Evolutionary conservation across 2,113 vertebrate genomes (phyloP), one percentile per base, ranked within the genome.

Genomic region (Micromys minutus): DNA sequence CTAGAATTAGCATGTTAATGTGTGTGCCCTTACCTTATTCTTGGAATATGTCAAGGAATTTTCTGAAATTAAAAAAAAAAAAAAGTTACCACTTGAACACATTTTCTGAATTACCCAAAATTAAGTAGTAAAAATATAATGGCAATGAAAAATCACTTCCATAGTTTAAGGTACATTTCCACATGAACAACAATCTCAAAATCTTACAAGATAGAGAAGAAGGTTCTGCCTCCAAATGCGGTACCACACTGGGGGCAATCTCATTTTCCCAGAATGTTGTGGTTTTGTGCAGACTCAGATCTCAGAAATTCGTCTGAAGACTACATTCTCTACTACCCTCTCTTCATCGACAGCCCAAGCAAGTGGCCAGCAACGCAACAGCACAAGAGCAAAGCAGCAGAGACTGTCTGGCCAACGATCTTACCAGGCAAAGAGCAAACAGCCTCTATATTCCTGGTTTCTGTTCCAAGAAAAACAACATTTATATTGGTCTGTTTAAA

Each of bases 41-140:
- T 99, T 99, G 94, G 99, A 99, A 19, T 98, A 99, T 85, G 97
- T 97, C 97, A 99, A 98, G 76, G 99, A 99, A 97, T 98, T 98
- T 97, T 99, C 99, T 99, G 97, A 71, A 99, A 98, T 36, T 87
- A 42, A 94, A 93, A 89, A 88, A 95, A 57, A 0, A 85, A 72
- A 92, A 61, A 0, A 34, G 8, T 94, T 84, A 92, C 42, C 63
- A 93, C 12, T 89, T 95, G 61, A 81, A 90, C n/a, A 55, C 16
- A 95, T 1, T 90, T 93, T 95, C 22, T 91, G 36, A 94, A 85
- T 91, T 80, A 81, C 59, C 63, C 26, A 87, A 57, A 88, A 71
- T 81, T 59, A 93, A 87, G 55, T 2, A 92, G 61, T 71, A 91
- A 96, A 97, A 95, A 91, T 39, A 95, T 79, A 8, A 81, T 84